Conservation (phyloP, 2,113 vertebrate species). For the Centropus bengalensis region DNA sequence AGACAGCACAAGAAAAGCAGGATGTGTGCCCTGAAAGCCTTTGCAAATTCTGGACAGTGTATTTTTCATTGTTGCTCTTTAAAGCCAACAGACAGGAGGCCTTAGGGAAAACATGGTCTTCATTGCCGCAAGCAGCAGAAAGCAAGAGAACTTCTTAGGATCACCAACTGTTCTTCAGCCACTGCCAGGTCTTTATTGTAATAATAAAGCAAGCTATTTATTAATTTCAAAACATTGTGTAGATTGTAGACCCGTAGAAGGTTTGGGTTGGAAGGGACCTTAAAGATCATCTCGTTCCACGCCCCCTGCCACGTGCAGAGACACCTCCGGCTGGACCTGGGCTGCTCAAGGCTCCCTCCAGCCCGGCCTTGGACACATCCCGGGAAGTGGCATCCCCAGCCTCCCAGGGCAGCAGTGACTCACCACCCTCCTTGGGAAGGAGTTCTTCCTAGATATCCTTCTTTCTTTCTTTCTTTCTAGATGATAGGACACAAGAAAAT, state of each 20-base stretch:
- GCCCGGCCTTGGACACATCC: no score
- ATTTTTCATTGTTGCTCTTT: neutral
- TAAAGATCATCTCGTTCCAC: no score
- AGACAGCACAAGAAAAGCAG: neutral
- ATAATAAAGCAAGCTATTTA: neutral
- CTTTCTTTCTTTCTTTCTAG: no score
- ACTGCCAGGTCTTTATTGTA: neutral
- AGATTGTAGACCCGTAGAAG: no score
- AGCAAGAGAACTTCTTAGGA: neutral
- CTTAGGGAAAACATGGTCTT: neutral
- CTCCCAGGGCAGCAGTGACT: no score
- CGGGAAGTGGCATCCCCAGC: no score
- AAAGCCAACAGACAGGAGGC: neutral
- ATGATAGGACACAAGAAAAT: neutral
- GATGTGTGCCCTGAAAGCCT: neutral
- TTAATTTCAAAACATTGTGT: neutral
- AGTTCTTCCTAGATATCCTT: no score
- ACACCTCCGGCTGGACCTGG: no score
- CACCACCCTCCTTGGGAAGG: no score
- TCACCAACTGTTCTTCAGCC: neutral
- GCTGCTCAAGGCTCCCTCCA: no score
- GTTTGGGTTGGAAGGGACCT: no score
- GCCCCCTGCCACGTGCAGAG: no score
- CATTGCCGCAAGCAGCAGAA: neutral
- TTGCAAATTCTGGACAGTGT: neutral